Percentiles rank a stretch among this genome's conserved stretches.
These are phyloP conservation scores for Acrobasis consociella DNA, from an alignment of 2,888 invertebrate genomes.

Conservation along the genomic window DNA sequence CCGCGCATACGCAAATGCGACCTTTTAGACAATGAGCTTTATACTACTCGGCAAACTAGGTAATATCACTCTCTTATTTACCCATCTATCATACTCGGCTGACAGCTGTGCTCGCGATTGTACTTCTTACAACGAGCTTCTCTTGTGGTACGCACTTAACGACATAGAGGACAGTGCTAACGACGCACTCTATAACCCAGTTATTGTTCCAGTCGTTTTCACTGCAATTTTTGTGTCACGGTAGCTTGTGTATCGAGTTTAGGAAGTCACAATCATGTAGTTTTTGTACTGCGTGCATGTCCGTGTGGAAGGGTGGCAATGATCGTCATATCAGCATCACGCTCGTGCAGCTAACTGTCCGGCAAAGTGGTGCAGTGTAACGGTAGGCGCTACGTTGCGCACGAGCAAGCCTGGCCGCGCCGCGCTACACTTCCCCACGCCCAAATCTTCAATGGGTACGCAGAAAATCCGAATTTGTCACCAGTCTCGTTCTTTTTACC, in stretches of 20 bases:
- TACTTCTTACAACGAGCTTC: constrained; percentile 49
- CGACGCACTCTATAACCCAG: constrained; percentile 54
- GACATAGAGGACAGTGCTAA: constrained; percentile 55
- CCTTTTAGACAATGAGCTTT: constrained; percentile 57
- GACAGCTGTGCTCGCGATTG: constrained; percentile 56
- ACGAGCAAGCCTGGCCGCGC: constrained; percentile 44
- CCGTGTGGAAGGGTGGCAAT: constrained; percentile 30
- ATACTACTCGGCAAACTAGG: constrained; percentile 54
- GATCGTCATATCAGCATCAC: constrained; percentile 34
- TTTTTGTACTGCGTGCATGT: constrained; percentile 27
- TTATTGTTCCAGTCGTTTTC: constrained; percentile 47
- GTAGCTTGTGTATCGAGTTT: constrained; percentile 21
- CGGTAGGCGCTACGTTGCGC: constrained; percentile 63
- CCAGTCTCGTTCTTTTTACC: constrained; percentile 44
- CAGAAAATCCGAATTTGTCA: constrained; percentile 59
- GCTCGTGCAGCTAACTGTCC: constrained; percentile 56
- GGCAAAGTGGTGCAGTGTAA: constrained; percentile 66
- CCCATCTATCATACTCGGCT: constrained; percentile 59
- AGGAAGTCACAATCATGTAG: constrained; percentile 27
- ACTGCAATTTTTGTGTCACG: constrained; percentile 35
- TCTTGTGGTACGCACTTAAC: constrained; percentile 53
- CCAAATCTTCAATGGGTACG: constrained; percentile 49
- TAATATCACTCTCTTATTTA: constrained; percentile 59
- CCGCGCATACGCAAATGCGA: constrained; percentile 35
- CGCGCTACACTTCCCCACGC: constrained; percentile 33